Base-by-base conservation (phyloP, 1,140 invertebrate genomes). In the Drosophila orena region DNA sequence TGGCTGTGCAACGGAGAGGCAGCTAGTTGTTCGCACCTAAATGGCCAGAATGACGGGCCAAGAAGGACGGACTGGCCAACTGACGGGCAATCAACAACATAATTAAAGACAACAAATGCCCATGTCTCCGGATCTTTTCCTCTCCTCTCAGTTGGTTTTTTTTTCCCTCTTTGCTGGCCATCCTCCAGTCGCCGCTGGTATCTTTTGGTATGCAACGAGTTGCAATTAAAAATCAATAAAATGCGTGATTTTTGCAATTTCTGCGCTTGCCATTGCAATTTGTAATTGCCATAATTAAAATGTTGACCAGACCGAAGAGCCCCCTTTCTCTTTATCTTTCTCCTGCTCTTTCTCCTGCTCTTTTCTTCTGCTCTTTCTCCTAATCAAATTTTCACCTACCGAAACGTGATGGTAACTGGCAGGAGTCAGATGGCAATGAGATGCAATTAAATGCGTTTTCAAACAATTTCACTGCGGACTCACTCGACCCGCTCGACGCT, bases 221-320 rank as follows among this genome's bases (percentile, higher is more conserved):
- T 80, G 84, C 84, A 89, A 89, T 89, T 89, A 89, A 89, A 89
- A 89, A 89, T 89, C 84, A 89, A 89, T 89, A 89, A 89, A 89
- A 89, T 89, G 84, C 85, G 84, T 89, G 84, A 89, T 89, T 89
- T 89, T 80, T 84, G 84, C 69, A 89, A 88, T 88, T 89, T 88
- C 79, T 79, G 75, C 83, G 73, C 74, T 74, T 66, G 73, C 49
- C 74, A 83, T 65, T 76, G 83, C 84, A 88, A 88, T 88, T 83
- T 88, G 83, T 88, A 88, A 88, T 88, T 88, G 83, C 84, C 68
- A 88, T 84, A 89, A 88, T 89, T 89, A 88, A 88, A 89, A 77
- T 77, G 81, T 86, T 76, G 78, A 35, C 50, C 47, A 44, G 22
- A 24, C 40, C 50, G 35, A 49, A 15, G 42, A 44, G 8, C 17